Conservation (phyloP, 2,797 vertebrate species). For the Parambassis ranga region DNA sequence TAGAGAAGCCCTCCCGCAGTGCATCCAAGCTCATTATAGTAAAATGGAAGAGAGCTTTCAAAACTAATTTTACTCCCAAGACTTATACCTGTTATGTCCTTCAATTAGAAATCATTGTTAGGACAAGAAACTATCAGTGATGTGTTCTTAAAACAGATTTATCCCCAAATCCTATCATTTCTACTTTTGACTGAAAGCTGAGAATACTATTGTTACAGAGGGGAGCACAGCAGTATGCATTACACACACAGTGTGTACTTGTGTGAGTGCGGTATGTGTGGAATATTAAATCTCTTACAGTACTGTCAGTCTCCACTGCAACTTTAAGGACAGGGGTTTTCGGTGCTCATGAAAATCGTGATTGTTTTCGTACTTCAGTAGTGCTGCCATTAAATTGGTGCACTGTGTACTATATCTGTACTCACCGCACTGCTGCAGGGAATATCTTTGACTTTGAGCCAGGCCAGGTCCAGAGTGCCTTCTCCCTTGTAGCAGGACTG, state of each 20-base stretch:
- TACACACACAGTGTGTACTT: not conserved
- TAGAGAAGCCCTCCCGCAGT: constrained; percentile 28
- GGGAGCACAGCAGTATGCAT: not conserved
- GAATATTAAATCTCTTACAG: not conserved
- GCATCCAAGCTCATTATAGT: constrained; percentile 43
- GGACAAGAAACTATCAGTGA: not conserved
- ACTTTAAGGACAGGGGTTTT: too few species aligned
- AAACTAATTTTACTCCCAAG: constrained; percentile 5
- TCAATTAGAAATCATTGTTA: not conserved
- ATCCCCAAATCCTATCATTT: not conserved
- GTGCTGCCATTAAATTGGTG: not conserved
- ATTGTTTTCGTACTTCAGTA: not conserved
- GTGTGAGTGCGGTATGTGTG: not conserved
- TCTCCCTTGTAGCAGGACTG: constrained; percentile 98
- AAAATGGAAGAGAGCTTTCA: constrained; percentile 19
- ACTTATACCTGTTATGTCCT: not conserved
- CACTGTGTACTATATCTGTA: constrained; percentile 27
- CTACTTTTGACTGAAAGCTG: not conserved
- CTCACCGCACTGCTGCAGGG: constrained; percentile 98
- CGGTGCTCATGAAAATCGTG: not conserved
- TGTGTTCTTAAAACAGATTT: not conserved
- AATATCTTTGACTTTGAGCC: constrained; percentile 99
- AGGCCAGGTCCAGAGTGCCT: constrained; percentile 95
- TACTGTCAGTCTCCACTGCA: not conserved
- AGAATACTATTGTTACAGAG: not conserved